A percentile compares a stretch with the other conserved stretches of the same genome.
Conservation (phyloP, 2,797 vertebrate species). For the Girardinus metallicus region DNA sequence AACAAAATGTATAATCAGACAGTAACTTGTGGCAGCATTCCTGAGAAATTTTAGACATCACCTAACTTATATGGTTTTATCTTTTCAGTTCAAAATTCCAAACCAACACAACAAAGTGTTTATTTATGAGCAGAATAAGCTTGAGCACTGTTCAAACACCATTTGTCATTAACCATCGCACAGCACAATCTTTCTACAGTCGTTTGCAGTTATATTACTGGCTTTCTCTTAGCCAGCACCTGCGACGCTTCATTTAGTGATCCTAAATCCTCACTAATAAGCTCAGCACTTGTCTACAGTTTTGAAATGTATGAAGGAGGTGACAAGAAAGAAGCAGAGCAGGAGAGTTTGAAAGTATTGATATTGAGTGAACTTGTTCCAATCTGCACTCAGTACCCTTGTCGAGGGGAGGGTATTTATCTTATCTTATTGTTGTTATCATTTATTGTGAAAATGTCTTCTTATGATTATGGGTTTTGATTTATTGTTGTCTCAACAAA, state of each 20-base stretch:
- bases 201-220: conserved; percentile 14
- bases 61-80: conserved; percentile 6
- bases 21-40: background rate
- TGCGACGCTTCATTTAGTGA: conserved; percentile 38
- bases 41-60: background rate
- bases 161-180: background rate
- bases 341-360: background rate
- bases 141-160: conserved; percentile 13
- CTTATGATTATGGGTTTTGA: too few relatives aligned
- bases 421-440: too few relatives aligned
- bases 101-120: conserved; percentile 7
- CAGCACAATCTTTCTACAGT: conserved; percentile 4
- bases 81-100: conserved; percentile 13
- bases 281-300: conserved; percentile 32
- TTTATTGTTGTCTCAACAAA: too few relatives aligned
- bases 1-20: background rate
- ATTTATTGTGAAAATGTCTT: too few relatives aligned
- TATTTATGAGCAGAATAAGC: background rate
- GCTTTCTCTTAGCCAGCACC: conserved; percentile 17
- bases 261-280: conserved; percentile 33
- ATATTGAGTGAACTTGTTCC: background rate
- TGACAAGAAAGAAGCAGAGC: conserved; percentile 16
- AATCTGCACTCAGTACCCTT: background rate
- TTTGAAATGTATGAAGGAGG: conserved; percentile 31
- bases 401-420: too few relatives aligned